Evolutionary conservation across 1,140 invertebrate genomes (phyloP).

Genomic region (Drosophila orosa): DNA sequence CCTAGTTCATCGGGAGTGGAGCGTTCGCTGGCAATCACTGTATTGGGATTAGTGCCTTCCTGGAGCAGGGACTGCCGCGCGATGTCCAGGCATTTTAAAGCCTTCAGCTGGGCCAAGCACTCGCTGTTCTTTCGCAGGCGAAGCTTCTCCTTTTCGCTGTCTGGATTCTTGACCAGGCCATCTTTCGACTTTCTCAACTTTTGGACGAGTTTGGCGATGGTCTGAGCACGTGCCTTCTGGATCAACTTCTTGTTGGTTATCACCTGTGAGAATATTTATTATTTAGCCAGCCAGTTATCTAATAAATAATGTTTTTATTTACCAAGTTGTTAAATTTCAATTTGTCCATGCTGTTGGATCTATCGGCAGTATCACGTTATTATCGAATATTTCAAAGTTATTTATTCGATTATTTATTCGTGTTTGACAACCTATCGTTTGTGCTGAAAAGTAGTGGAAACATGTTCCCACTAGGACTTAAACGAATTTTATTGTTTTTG

Average conservation of each 20-base stretch:
- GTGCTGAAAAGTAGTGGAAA: background rate
- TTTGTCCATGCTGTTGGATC: conserved; percentile 58
- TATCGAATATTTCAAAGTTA: background rate
- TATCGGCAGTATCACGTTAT: conserved; percentile 1
- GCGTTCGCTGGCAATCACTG: conserved; percentile 68
- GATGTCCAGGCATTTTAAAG: conserved; percentile 52
- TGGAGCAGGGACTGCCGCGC: conserved; percentile 52
- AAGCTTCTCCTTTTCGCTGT: conserved; percentile 57
- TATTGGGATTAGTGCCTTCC: conserved; percentile 55
- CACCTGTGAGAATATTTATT: conserved; percentile 42
- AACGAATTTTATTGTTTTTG: too few relatives aligned
- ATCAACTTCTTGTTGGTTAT: conserved; percentile 77
- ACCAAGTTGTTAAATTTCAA: conserved; percentile 82
- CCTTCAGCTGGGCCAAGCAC: conserved; percentile 63
- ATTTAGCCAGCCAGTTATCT: background rate
- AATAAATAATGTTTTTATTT: conserved; percentile 27
- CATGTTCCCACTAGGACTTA: too few relatives aligned
- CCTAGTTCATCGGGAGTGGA: conserved; percentile 72
- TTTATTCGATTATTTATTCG: too few relatives aligned
- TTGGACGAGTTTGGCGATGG: conserved; percentile 74
- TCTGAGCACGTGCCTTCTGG: conserved; percentile 65
- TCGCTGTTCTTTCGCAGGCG: conserved; percentile 54
- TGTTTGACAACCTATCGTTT: background rate
- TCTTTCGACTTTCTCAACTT: conserved; percentile 74
- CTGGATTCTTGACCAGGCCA: conserved; percentile 49